Conservation (phyloP, 2,888 invertebrate species). For the Allygus modestus region DNA sequence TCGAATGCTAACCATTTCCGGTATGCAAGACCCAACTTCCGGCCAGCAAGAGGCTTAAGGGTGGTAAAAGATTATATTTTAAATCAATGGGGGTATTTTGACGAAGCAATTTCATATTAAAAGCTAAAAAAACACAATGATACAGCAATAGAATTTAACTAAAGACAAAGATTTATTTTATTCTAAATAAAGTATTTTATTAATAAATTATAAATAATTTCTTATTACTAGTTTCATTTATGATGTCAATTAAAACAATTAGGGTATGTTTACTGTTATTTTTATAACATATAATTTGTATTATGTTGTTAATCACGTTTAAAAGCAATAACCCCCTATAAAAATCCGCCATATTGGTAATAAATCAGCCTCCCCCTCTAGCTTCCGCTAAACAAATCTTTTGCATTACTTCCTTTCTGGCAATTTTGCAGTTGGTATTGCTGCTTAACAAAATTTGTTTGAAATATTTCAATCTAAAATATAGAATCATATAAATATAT, state of each 20-base stretch:
- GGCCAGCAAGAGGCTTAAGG: not conserved
- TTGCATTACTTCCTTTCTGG: constrained; percentile 32
- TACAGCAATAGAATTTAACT: too few species aligned
- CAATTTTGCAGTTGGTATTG: constrained; percentile 6
- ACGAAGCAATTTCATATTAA: too few species aligned
- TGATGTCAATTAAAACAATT: too few species aligned
- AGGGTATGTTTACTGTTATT: too few species aligned
- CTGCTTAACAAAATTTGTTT: not conserved
- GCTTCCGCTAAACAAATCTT: constrained; percentile 25
- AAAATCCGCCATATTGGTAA: constrained; percentile 48
- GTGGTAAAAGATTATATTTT: not conserved
- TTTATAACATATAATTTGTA: not conserved
- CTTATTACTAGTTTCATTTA: too few species aligned
- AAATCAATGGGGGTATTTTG: not conserved
- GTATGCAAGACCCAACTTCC: not conserved
- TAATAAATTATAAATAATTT: too few species aligned
- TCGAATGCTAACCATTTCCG: not conserved
- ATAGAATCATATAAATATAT: too few species aligned
- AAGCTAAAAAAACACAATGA: too few species aligned
- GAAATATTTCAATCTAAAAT: not conserved
- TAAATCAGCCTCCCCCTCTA: constrained; percentile 25
- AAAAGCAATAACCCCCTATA: constrained; percentile 30
- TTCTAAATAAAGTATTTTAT: too few species aligned
- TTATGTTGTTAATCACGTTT: constrained; percentile 1
- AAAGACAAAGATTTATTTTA: too few species aligned